phyloP scores from a whole-genome alignment of 2,113 vertebrate species.

The Rhombomys opimus region DNA sequence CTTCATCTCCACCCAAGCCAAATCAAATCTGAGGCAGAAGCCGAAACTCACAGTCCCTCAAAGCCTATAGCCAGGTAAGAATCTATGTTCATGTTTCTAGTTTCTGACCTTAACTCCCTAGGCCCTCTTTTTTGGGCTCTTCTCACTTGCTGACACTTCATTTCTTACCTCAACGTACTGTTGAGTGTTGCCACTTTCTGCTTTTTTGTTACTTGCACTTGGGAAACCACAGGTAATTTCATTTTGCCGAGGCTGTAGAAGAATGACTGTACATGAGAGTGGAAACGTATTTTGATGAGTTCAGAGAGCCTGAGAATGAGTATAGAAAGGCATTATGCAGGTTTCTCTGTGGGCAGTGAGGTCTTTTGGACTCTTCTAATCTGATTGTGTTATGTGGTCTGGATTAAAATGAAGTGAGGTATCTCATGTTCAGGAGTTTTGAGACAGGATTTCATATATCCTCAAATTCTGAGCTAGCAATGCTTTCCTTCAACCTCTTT shows the following conservation, averaged over 20 bases:
- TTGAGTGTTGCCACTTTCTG: conserved; percentile 2
- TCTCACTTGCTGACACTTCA: background rate
- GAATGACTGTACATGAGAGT: conserved; percentile 36
- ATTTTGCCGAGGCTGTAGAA: conserved; percentile 11
- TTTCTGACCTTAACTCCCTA: background rate
- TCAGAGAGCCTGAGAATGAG: background rate
- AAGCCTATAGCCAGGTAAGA: conserved; percentile 78
- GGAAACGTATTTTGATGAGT: conserved; percentile 7
- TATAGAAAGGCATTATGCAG: background rate
- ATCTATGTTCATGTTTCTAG: background rate
- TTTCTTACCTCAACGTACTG: background rate
- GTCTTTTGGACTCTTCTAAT: conserved; percentile 17
- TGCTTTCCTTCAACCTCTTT: background rate
- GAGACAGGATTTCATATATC: background rate
- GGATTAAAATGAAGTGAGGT: conserved; percentile 5
- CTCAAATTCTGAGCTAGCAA: background rate
- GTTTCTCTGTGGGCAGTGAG: conserved; percentile 60
- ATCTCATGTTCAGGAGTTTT: background rate
- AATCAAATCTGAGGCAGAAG: conserved; percentile 75
- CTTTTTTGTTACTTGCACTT: background rate
- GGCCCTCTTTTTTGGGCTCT: background rate
- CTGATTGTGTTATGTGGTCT: background rate
- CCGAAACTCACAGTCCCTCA: conserved; percentile 73
- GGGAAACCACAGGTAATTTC: background rate
- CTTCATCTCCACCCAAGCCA: conserved; percentile 77